Evolutionary conservation across 53 echinoderm and acorn worm genomes (phyloP), one percentile per base, ranked within the genome.

Genomic region (Echinarachnius parma): DNA sequence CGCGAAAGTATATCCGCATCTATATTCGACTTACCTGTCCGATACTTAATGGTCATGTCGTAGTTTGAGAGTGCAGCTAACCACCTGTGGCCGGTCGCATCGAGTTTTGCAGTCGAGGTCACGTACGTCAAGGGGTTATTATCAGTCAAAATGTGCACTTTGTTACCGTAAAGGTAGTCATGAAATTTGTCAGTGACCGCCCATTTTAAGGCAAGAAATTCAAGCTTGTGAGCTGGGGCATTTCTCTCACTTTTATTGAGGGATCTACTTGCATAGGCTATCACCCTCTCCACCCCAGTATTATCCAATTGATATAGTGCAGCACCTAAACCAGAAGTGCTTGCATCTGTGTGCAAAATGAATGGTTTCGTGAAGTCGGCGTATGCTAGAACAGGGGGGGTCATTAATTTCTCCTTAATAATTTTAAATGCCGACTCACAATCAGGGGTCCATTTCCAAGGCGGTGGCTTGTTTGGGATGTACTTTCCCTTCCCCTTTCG

Each of bases 101-200:
- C 79, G 11, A 85, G 53, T 53, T 78, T 83, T 21, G 77, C 84
- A 18, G 78, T 59, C 8, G 78, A 78, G 25, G 46, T 27, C 0
- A 83, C 67, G 59, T 83, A 83, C 0, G 83, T 83, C 2, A 77
- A 31, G 8, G 83, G 83, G 60, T 83, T 83, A 21, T 83, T 83
- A 21, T 83, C 83, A 1, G 83, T 83, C 16, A 47, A n/a, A 3
- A 84, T 78, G 1, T 66, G 42, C 9, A 60, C 46, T n/a, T 59
- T 77, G 15, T 66, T 83, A 1, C 77, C 83, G 36, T 83, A 77
- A 15, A 84, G 59, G 21, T 53, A 83, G 21, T 83, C 84, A 48
- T 59, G 47, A n/a, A 84, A 53, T 62, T 61, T 78, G 2, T 84
- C 62, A 2, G 78, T 84, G 5, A 84, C 78, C 4, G 78, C 84